Conservation (phyloP, 2,797 vertebrate species). For the Ceyx erithaca region DNA sequence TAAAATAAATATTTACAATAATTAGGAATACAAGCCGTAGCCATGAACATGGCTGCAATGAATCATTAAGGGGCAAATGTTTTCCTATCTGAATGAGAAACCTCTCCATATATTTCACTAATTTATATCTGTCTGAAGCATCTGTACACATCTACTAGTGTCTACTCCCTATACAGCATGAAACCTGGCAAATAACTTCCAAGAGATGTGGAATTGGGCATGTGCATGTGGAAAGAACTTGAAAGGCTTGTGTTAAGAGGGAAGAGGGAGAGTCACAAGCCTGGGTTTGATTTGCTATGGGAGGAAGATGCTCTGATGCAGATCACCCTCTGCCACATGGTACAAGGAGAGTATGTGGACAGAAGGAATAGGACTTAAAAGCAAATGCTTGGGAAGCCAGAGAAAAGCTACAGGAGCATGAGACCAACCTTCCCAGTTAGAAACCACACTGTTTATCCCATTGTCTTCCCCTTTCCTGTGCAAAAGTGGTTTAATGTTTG, state of each 20-base stretch:
- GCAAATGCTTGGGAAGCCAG: not conserved
- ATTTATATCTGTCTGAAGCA: not conserved
- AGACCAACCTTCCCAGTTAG: not conserved
- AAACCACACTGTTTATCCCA: not conserved
- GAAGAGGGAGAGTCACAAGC: accelerated
- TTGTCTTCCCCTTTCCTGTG: not conserved
- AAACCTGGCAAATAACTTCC: not conserved
- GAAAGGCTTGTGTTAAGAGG: not conserved
- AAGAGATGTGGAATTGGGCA: accelerated
- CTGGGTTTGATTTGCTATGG: accelerated
- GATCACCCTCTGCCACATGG: not conserved
- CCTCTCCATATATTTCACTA: not conserved
- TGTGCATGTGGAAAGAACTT: not conserved
- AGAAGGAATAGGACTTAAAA: not conserved
- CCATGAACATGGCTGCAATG: not conserved
- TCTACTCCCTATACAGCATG: not conserved
- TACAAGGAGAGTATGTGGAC: accelerated
- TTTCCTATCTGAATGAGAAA: not conserved
- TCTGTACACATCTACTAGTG: not conserved
- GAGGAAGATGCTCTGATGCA: not conserved
- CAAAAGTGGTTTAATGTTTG: not conserved
- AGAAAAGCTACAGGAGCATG: not conserved
- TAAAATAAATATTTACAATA: not conserved
- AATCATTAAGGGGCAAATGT: not conserved
- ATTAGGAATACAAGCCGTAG: not conserved